A percentile compares a stretch with the other conserved stretches of the same genome.
Evolutionary conservation across 64 coral and sea anemone genomes (phyloP).

Genomic region (Pocillopora verrucosa): DNA sequence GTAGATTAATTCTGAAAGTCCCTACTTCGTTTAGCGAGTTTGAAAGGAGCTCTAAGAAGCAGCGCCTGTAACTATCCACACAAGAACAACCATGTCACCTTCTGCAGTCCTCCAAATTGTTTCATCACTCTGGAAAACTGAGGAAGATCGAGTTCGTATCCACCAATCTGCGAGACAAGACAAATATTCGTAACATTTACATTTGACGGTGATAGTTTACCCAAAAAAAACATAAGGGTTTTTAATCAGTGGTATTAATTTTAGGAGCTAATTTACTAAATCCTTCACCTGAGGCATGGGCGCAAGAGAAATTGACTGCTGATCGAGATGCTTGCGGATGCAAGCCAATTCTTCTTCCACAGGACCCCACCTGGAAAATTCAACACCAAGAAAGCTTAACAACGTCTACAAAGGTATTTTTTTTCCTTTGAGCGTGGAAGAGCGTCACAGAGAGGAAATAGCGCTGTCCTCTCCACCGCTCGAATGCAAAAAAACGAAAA

Average conservation of each 20-base stretch:
- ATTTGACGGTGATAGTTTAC: too few species aligned
- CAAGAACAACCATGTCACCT: constrained; percentile 40
- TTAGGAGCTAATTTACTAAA: too few species aligned
- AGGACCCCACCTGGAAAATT: constrained; percentile 65
- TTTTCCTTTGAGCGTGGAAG: too few species aligned
- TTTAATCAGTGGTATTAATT: too few species aligned
- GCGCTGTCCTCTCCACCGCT: too few species aligned
- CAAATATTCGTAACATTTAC: too few species aligned
- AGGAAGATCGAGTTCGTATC: constrained; percentile 88
- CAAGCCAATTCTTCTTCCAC: constrained; percentile 80
- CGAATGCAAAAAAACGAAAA: too few species aligned
- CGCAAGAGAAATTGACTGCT: constrained; percentile 64
- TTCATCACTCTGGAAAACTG: constrained; percentile 74
- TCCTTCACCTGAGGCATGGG: constrained; percentile 83
- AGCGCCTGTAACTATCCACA: neutral
- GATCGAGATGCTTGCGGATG: constrained; percentile 83
- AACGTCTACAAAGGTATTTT: neutral
- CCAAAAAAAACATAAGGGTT: too few species aligned
- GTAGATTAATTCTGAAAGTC: too few species aligned
- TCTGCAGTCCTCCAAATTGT: constrained; percentile 88
- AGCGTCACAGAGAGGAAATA: too few species aligned
- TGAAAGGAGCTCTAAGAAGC: too few species aligned
- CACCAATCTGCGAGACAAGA: constrained; percentile 67
- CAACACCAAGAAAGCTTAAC: neutral
- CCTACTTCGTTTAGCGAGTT: too few species aligned